phyloP scores from a whole-genome alignment of 2,888 invertebrate species.

The Nipponacmea schrenckii region DNA sequence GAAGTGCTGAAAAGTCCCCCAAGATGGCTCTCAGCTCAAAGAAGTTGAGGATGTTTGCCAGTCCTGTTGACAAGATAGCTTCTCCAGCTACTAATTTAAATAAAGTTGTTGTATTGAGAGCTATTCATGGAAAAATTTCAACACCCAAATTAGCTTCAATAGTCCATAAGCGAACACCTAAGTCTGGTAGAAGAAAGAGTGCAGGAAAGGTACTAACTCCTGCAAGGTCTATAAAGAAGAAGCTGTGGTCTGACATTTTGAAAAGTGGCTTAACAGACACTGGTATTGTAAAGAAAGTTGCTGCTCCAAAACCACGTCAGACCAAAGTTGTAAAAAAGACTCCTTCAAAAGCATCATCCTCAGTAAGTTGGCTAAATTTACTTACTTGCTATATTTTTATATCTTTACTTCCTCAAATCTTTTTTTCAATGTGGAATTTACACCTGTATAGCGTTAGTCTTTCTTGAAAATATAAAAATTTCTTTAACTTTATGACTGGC shows the following conservation, averaged over 20 bases:
- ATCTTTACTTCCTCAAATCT: too few species aligned
- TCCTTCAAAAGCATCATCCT: neutral
- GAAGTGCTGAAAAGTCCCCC: conserved; percentile 20
- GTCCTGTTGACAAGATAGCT: conserved; percentile 30
- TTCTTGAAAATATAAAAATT: too few species aligned
- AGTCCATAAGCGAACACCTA: conserved; percentile 7
- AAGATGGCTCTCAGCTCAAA: conserved; percentile 12
- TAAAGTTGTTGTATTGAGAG: conserved; percentile 54
- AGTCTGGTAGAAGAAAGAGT: neutral
- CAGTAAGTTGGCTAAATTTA: too few species aligned
- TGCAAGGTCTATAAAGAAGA: conserved; percentile 16
- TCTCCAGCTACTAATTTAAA: conserved; percentile 45
- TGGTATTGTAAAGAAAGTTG: conserved; percentile 32
- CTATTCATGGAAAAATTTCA: conserved; percentile 59
- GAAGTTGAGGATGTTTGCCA: conserved; percentile 14
- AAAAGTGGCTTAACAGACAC: conserved; percentile 40
- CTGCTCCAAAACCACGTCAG: conserved; percentile 26
- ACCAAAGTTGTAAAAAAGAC: conserved; percentile 17
- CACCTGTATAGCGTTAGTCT: too few species aligned
- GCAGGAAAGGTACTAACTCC: neutral
- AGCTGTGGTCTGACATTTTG: conserved; percentile 57
- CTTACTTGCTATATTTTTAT: too few species aligned
- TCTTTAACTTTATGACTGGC: too few species aligned
- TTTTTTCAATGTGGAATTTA: too few species aligned
- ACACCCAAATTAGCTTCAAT: conserved; percentile 50